These are phyloP conservation scores for Botrylloides violaceus DNA, from an alignment of 23 tunicate species.

Conservation along the genomic window DNA sequence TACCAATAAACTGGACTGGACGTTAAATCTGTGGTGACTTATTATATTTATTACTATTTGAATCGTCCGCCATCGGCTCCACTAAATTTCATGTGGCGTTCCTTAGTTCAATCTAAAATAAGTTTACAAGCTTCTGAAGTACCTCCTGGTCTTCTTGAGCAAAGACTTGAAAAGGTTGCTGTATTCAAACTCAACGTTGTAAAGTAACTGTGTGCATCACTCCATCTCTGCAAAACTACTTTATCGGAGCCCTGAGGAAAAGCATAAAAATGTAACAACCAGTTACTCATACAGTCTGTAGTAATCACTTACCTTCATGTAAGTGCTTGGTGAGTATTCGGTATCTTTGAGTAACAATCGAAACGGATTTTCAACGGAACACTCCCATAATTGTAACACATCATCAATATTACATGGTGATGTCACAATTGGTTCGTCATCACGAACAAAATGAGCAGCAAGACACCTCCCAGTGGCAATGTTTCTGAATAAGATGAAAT, in stretches of 20 bases:
- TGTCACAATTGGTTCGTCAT: conserved; percentile 45
- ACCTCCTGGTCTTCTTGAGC: conserved; percentile 83
- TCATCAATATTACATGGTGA: conserved; percentile 35
- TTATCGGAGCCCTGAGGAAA: conserved; percentile 16
- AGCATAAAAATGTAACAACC: too few species aligned
- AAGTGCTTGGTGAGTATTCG: conserved; percentile 50
- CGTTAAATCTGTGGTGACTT: too few species aligned
- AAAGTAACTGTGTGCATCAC: conserved; percentile 69
- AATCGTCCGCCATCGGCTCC: too few species aligned
- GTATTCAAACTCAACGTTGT: conserved; percentile 53
- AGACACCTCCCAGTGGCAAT: conserved; percentile 44
- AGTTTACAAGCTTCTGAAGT: too few species aligned
- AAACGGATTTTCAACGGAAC: conserved; percentile 52
- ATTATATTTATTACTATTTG: too few species aligned
- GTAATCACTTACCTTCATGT: conserved; percentile 27
- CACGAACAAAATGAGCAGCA: conserved; percentile 20
- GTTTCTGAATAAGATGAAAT: conserved; percentile 49
- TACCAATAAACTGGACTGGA: too few species aligned
- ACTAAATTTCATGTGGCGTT: too few species aligned
- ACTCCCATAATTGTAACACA: conserved; percentile 66
- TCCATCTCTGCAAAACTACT: conserved; percentile 57
- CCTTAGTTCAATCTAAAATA: too few species aligned
- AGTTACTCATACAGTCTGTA: too few species aligned
- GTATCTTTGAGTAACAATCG: conserved; percentile 58
- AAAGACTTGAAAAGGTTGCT: conserved; percentile 47